Evolutionary conservation across 2,888 invertebrate species (phyloP).

Genomic region (Tachystola acroxantha): DNA sequence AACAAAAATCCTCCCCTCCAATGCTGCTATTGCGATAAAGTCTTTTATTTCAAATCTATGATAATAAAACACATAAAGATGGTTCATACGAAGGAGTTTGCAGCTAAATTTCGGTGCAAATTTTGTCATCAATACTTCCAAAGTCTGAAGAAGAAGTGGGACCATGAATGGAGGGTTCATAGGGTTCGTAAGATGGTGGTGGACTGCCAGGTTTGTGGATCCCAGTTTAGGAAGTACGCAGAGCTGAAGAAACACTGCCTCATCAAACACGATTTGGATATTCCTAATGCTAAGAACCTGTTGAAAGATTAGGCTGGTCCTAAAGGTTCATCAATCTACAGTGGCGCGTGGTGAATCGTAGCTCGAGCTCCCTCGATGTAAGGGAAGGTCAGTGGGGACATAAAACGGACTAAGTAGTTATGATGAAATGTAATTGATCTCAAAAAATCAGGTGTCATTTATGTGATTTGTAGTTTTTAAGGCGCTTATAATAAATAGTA

Average conservation of each 20-base stretch:
- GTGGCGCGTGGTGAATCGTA: too few relatives aligned
- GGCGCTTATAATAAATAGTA: too few relatives aligned
- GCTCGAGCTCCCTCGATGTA: too few relatives aligned
- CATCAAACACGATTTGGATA: slow-evolving; percentile 37
- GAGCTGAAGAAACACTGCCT: slow-evolving; percentile 56
- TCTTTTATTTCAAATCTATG: slow-evolving; percentile 63
- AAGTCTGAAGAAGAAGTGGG: slow-evolving; percentile 64
- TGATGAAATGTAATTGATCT: too few relatives aligned
- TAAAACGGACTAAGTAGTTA: too few relatives aligned
- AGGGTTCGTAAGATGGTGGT: slow-evolving; percentile 60
- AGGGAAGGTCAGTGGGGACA: too few relatives aligned
- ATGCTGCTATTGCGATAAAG: slow-evolving; percentile 48
- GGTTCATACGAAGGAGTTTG: slow-evolving; percentile 38
- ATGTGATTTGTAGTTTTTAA: too few relatives aligned
- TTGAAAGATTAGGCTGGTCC: slow-evolving; percentile 16
- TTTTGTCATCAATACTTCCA: slow-evolving; percentile 49
- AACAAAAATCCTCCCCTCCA: slow-evolving; percentile 44
- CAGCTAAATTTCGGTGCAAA: slow-evolving; percentile 43
- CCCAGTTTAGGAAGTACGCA: slow-evolving; percentile 61
- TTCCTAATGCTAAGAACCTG: slow-evolving; percentile 48
- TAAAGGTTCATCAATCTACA: too few relatives aligned
- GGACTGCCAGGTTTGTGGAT: slow-evolving; percentile 55
- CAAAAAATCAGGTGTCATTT: too few relatives aligned
- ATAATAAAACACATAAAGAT: slow-evolving; percentile 60
- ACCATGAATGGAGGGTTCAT: slow-evolving; percentile 66